Evolutionary conservation across 2,113 vertebrate genomes (phyloP).

Genomic region (Orientallactaga bullata): DNA sequence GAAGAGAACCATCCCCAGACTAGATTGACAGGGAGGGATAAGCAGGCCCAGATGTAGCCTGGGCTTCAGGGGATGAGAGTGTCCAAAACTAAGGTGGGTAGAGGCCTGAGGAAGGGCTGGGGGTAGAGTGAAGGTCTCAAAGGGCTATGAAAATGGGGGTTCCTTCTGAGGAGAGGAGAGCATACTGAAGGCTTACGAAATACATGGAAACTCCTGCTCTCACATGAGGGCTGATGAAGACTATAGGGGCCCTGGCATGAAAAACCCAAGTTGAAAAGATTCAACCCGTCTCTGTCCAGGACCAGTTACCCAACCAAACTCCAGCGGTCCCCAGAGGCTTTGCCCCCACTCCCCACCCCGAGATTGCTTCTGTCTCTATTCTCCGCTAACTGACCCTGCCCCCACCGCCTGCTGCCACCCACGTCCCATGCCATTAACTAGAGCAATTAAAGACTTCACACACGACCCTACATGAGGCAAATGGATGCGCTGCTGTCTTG

Average conservation of each 20-base stretch:
- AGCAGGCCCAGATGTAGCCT: not conserved
- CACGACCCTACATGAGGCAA: not conserved
- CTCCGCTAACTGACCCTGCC: not conserved
- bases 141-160: not conserved
- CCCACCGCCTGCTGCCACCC: not conserved
- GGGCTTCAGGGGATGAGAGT: not conserved
- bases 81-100: not conserved
- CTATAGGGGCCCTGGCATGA: rapidly evolving
- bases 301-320: not conserved
- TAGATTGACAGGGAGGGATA: not conserved
- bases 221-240: not conserved
- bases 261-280: not conserved
- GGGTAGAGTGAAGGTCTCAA: not conserved
- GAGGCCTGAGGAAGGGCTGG: no score
- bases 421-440: not conserved
- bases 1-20: not conserved
- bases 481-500: constrained; percentile 51
- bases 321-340: not conserved
- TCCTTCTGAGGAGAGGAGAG: not conserved
- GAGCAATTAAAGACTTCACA: constrained; percentile 31
- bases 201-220: not conserved
- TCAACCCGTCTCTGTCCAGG: no score
- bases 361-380: not conserved
- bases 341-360: no score
- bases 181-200: not conserved